phyloP scores from a whole-genome alignment of 2,797 vertebrate species.

The Enteromius anoplus region DNA sequence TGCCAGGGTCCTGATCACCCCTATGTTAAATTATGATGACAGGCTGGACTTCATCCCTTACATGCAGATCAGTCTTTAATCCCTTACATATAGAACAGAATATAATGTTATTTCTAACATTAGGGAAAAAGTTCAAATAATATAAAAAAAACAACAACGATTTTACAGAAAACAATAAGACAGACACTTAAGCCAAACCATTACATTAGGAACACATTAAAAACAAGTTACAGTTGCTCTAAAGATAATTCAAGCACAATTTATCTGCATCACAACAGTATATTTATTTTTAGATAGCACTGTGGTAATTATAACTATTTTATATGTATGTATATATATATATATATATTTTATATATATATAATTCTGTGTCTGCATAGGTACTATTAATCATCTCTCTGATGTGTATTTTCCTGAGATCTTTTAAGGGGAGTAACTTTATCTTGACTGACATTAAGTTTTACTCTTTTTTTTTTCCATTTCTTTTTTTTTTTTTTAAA shows the following conservation, averaged over 20 bases:
- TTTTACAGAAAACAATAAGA: not conserved
- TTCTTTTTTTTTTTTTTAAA: not conserved
- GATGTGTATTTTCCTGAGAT: constrained; percentile 45
- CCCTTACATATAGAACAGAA: constrained; percentile 6
- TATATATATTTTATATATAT: not conserved
- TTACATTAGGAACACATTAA: constrained; percentile 27
- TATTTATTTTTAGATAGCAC: constrained; percentile 16
- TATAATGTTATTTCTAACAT: not conserved
- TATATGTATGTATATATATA: not conserved
- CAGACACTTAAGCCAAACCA: constrained; percentile 17
- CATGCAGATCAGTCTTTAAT: not conserved
- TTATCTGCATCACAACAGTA: constrained; percentile 34
- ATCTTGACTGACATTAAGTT: not conserved
- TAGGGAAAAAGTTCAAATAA: not conserved
- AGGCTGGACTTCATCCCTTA: not conserved
- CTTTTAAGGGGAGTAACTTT: not conserved
- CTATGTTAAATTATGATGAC: not conserved
- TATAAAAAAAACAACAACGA: not conserved
- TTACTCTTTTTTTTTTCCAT: too few relatives aligned
- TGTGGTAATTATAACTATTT: constrained; percentile 9
- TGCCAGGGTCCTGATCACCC: not conserved
- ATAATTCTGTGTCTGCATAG: constrained; percentile 18
- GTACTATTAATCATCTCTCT: constrained; percentile 1
- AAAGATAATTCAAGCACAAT: constrained; percentile 4
- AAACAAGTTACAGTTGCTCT: constrained; percentile 19